Conservation (phyloP, 2,797 vertebrate genomes). For the Naso thynnoides region DNA sequence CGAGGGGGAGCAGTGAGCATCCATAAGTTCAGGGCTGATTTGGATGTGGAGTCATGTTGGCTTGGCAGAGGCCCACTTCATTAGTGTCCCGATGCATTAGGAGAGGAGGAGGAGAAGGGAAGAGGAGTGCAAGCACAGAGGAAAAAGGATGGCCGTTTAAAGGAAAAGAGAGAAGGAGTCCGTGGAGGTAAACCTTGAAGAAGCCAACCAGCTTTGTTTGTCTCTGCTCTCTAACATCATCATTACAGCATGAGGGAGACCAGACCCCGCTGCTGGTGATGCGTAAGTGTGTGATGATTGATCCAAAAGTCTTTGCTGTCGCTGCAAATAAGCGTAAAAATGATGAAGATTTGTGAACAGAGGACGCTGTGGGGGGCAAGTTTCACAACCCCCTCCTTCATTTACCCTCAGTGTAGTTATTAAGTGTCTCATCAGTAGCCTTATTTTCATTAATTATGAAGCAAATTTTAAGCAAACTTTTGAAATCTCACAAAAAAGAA, state of each 20-base stretch:
- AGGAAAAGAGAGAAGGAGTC: conserved; percentile 4
- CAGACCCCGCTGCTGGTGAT: conserved; percentile 51
- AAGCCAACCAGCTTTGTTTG: conserved; percentile 20
- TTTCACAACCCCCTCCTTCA: conserved; percentile 59
- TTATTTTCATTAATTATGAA: too few relatives aligned
- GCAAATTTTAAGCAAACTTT: too few relatives aligned
- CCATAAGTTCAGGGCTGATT: conserved; percentile 66
- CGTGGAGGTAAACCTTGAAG: conserved; percentile 21
- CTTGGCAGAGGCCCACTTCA: conserved; percentile 76
- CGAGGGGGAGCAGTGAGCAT: conserved; percentile 42
- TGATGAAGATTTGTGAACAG: conserved; percentile 51
- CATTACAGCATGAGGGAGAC: conserved; percentile 75
- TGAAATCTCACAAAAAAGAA: too few relatives aligned
- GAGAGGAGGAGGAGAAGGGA: conserved; percentile 42
- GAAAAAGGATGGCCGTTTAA: not conserved
- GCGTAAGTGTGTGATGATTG: conserved; percentile 51
- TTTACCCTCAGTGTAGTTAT: conserved; percentile 74
- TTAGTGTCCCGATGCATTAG: conserved; percentile 79
- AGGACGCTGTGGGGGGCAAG: not conserved
- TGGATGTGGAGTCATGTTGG: conserved; percentile 76
- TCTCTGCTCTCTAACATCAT: conserved; percentile 67
- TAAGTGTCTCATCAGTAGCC: conserved; percentile 71
- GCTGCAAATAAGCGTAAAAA: conserved; percentile 55
- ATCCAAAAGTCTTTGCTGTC: conserved; percentile 68
- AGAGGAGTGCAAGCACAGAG: not conserved